Evolutionary conservation across 2,113 vertebrate species (phyloP).

Genomic region (Poeciliopsis prolifica): DNA sequence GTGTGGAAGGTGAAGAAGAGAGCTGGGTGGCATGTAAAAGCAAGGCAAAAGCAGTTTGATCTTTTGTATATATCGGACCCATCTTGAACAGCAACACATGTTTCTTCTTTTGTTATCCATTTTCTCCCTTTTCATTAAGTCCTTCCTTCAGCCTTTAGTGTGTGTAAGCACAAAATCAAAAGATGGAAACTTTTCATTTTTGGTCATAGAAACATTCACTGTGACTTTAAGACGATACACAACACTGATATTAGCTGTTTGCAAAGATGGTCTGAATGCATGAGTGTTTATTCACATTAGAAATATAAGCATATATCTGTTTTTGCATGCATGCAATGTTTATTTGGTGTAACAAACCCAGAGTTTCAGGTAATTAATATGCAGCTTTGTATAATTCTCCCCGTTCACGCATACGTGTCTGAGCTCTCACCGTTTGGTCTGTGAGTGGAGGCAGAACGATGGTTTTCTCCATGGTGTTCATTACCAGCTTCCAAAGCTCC

Average conservation of each 20-base stretch:
- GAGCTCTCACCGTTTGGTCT: constrained; percentile 91
- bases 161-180: constrained; percentile 7
- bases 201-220: neutral
- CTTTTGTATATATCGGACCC: constrained; percentile 22
- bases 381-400: neutral
- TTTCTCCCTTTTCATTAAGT: constrained; percentile 23
- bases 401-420: neutral
- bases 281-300: neutral
- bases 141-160: constrained; percentile 35
- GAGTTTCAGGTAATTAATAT: neutral
- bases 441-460: constrained; percentile 94
- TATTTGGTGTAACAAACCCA: neutral
- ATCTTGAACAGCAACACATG: constrained; percentile 41
- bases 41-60: constrained; percentile 36
- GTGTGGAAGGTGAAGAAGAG: constrained; percentile 27
- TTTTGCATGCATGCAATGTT: neutral
- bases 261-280: neutral
- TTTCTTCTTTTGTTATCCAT: constrained; percentile 41
- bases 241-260: neutral
- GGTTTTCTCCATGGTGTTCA: constrained; percentile 99
- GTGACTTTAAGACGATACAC: neutral
- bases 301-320: neutral
- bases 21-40: constrained; percentile 25
- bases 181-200: neutral
- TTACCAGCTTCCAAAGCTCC: constrained; percentile 98